Evolutionary conservation across 2,113 vertebrate genomes (phyloP).

Genomic region (Python bivittatus): DNA sequence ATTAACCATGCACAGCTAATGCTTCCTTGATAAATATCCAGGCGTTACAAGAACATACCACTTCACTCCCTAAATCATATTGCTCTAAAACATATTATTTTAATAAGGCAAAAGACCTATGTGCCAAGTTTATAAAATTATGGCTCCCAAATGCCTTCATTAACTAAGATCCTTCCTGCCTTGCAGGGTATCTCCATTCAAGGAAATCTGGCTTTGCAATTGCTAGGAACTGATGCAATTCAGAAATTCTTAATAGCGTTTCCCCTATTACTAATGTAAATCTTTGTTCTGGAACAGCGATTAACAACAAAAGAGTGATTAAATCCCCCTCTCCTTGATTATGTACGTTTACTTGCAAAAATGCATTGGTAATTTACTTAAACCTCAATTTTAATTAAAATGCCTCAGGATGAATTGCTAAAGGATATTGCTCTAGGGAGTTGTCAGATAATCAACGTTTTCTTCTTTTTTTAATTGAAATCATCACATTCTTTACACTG

Average conservation of each 20-base stretch:
- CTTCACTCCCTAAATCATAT: conserved; percentile 40
- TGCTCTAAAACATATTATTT: conserved; percentile 14
- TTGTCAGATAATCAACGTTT: neutral
- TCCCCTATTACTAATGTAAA: conserved; percentile 30
- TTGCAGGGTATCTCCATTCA: conserved; percentile 57
- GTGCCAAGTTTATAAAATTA: conserved; percentile 41
- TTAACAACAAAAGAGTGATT: conserved; percentile 29
- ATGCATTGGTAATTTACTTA: neutral
- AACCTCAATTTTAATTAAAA: conserved; percentile 3
- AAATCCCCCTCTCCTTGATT: neutral
- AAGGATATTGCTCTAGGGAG: neutral
- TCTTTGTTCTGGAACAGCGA: conserved; percentile 39
- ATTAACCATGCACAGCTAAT: conserved; percentile 15
- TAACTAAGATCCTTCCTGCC: conserved; percentile 58
- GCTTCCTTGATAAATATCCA: conserved; percentile 14
- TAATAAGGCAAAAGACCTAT: conserved; percentile 23
- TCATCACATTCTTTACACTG: neutral
- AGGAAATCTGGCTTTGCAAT: conserved; percentile 47
- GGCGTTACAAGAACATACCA: conserved; percentile 26
- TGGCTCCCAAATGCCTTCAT: conserved; percentile 56
- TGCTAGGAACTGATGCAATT: conserved; percentile 49
- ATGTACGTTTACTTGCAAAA: neutral
- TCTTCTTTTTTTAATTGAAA: neutral
- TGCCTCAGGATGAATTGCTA: neutral
- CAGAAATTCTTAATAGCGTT: conserved; percentile 45